These are phyloP conservation scores for Crypturellus tataupa DNA, from an alignment of 2,797 vertebrate species.

Conservation along the genomic window DNA sequence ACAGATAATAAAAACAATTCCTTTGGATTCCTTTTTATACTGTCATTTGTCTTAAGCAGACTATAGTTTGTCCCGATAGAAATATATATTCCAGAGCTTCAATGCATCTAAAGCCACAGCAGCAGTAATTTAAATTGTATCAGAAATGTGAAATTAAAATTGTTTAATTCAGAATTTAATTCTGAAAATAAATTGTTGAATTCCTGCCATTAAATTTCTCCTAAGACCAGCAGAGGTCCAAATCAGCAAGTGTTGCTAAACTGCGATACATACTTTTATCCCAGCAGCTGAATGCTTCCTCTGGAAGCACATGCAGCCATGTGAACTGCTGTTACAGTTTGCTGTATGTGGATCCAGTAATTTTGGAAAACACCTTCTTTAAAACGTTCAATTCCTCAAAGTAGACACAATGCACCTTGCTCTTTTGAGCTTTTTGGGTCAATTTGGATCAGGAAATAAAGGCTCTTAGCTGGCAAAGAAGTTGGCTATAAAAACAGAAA, in stretches of 20 bases:
- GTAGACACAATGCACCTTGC: neutral
- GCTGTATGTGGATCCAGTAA: neutral
- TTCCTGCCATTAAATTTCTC: neutral
- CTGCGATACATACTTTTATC: neutral
- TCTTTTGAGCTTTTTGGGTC: neutral
- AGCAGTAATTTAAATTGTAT: neutral
- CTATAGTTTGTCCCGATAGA: neutral
- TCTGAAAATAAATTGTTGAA: neutral
- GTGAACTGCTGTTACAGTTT: neutral
- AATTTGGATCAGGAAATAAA: neutral
- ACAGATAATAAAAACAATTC: neutral
- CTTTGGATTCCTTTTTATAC: neutral
- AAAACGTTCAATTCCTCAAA: neutral
- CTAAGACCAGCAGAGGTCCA: neutral
- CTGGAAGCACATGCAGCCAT: neutral
- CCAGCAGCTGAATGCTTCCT: neutral
- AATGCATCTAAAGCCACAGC: neutral
- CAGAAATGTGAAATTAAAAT: neutral
- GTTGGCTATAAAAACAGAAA: neutral
- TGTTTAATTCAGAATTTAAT: neutral
- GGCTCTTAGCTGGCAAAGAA: neutral
- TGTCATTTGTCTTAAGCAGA: neutral
- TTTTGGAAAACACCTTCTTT: neutral
- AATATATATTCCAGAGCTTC: neutral
- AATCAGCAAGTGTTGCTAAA: neutral